Base-by-base conservation (phyloP, 1,140 invertebrate genomes). In the Diplogasteroides magnus region DNA sequence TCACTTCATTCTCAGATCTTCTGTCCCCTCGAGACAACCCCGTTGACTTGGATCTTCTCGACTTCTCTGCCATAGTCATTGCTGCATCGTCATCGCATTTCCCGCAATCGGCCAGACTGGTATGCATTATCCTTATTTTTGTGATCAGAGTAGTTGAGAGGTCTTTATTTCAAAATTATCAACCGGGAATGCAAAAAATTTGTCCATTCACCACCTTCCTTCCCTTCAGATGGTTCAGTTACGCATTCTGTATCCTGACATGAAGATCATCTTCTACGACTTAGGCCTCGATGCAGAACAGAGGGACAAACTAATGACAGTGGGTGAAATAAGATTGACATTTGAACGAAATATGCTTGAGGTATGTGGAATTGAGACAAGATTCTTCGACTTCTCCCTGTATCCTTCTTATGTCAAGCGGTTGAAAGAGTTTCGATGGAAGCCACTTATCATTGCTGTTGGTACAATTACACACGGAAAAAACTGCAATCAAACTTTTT, bases 361-460 rank as follows among this genome's bases (percentile, higher is more conserved):
- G 37, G 19, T 48, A 48, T 48, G 6, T 19, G 37, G 19, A 48
- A 48, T 48, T 48, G 37, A n/a, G n/a, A n/a, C n/a, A n/a, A n/a
- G n/a, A n/a, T n/a, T n/a, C n/a, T n/a, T n/a, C n/a, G n/a, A 48
- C 37, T 48, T 48, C 19, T 19, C 19, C 37, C 6, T 19, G 19
- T 48, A 48, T 19, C 11, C 11, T 11, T n/a, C 59, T 28, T n/a
- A 60, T n/a, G 11, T 60, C 11, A 3, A 13, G 13, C 11, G 13
- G 3, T 28, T 60, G 23, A 6, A 60, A 3, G 27, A 23, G 23
- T 60, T 25, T 25, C n/a, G n/a, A 11, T 60, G 59, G 59, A 60
- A 60, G 59, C 59, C 59, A 6, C 27, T 60, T 25, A 25, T 60
- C 6, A 60, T 60, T 60, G 59, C 59, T 13, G 59, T 60, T 11